Percentiles rank a stretch among this genome's conserved stretches.
Evolutionary conservation across 2,113 vertebrate genomes (phyloP).

Genomic region (Protobothrops flavoviridis): DNA sequence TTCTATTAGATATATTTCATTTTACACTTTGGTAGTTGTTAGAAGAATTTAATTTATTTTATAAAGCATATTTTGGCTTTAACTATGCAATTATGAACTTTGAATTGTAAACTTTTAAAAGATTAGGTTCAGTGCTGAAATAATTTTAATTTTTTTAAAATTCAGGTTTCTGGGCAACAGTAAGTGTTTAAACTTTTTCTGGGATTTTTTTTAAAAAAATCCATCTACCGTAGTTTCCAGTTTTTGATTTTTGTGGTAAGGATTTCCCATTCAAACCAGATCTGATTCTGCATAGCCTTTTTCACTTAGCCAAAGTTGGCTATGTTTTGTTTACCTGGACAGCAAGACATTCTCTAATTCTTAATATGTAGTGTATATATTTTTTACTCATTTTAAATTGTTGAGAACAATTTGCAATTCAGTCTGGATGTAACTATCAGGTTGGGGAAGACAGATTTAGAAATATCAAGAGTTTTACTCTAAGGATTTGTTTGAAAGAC

Average conservation of each 20-base stretch:
- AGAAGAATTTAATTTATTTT: slow-evolving; percentile 20
- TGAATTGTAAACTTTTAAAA: not conserved
- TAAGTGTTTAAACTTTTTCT: not conserved
- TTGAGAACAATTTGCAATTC: not conserved
- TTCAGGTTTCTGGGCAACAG: not conserved
- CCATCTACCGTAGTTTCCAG: not conserved
- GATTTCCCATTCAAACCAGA: not conserved
- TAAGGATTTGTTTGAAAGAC: not conserved
- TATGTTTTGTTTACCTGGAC: too few species aligned
- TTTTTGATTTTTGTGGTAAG: not conserved
- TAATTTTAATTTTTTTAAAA: not conserved
- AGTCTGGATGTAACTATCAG: not conserved
- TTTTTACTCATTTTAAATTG: not conserved
- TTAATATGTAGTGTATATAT: too few species aligned
- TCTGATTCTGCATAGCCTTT: not conserved
- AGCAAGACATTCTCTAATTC: too few species aligned
- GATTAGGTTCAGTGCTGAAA: not conserved
- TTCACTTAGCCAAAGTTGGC: not conserved
- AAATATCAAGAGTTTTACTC: not conserved
- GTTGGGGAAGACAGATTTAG: not conserved
- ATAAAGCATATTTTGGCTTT: slow-evolving; percentile 22
- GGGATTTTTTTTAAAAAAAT: not conserved
- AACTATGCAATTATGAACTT: not conserved
- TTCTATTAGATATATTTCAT: not conserved
- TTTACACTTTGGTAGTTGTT: slow-evolving; percentile 56